phyloP scores from a whole-genome alignment of 2,888 invertebrate species.

The Plebejus anna region DNA sequence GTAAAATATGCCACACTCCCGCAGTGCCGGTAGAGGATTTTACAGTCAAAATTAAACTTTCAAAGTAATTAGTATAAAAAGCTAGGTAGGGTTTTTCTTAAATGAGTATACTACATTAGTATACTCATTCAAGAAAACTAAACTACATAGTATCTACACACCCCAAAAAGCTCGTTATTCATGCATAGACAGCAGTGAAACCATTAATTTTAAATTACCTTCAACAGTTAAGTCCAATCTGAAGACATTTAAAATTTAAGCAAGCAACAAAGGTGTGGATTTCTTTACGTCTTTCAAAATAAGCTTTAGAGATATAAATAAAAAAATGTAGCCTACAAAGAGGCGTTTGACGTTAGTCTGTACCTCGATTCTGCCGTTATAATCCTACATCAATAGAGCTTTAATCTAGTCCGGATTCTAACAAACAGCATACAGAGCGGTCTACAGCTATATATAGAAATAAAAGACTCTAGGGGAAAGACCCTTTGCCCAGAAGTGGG shows the following conservation, averaged over 20 bases:
- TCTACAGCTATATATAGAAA: too few relatives aligned
- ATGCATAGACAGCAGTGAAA: not conserved
- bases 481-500: too few relatives aligned
- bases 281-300: conserved; percentile 15
- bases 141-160: not conserved
- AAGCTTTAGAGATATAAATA: conserved; percentile 8
- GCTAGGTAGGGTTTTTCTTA: too few relatives aligned
- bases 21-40: too few relatives aligned
- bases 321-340: conserved; percentile 29
- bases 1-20: too few relatives aligned
- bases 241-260: conserved; percentile 8
- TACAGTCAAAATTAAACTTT: too few relatives aligned
- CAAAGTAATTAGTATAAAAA: too few relatives aligned
- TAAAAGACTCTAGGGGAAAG: too few relatives aligned
- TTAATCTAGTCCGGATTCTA: too few relatives aligned
- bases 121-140: too few relatives aligned
- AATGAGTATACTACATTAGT: not conserved
- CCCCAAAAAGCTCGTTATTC: not conserved
- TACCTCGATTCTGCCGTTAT: too few relatives aligned
- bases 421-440: not conserved
- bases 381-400: too few relatives aligned
- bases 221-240: conserved; percentile 4
- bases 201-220: conserved; percentile 9
- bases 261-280: conserved; percentile 3
- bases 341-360: conserved; percentile 33